Conservation (phyloP, 2,888 invertebrate species). For the Watsonalla binaria region DNA sequence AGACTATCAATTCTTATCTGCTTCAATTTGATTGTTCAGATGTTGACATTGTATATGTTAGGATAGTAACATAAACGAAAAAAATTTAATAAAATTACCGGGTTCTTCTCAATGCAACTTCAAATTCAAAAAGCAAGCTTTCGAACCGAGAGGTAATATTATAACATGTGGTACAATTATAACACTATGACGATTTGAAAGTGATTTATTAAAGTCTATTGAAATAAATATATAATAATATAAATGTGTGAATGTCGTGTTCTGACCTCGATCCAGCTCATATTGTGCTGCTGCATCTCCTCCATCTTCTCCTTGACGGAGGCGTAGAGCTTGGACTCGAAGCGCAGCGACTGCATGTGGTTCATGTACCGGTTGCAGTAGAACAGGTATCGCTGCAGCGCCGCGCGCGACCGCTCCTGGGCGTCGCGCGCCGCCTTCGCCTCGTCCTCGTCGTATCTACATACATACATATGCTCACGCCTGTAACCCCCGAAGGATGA, state of each 20-base stretch:
- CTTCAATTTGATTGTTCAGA: too few relatives aligned
- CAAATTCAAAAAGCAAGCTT: too few relatives aligned
- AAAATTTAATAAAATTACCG: too few relatives aligned
- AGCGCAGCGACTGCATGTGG: conserved; percentile 98
- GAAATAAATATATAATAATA: too few relatives aligned
- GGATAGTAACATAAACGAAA: too few relatives aligned
- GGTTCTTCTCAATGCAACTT: too few relatives aligned
- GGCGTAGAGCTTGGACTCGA: conserved; percentile 97
- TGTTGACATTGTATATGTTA: too few relatives aligned
- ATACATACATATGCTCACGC: not conserved
- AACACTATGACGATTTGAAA: not conserved
- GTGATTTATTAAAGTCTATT: too few relatives aligned
- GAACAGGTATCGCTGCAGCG: conserved; percentile 97
- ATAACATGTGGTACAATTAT: not conserved
- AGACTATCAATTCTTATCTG: too few relatives aligned
- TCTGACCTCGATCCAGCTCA: conserved; percentile 98
- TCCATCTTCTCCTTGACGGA: conserved; percentile 99
- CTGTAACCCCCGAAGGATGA: too few relatives aligned
- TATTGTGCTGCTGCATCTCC: conserved; percentile 99
- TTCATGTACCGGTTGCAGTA: conserved; percentile 99
- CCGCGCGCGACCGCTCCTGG: conserved; percentile 95
- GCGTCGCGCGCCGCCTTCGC: conserved; percentile 97
- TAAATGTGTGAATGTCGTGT: not conserved
- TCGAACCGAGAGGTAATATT: too few relatives aligned
- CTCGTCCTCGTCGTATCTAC: conserved; percentile 94